These are phyloP conservation scores for Bimastos eiseni DNA, from an alignment of 2,888 invertebrate genomes.

Conservation along the genomic window DNA sequence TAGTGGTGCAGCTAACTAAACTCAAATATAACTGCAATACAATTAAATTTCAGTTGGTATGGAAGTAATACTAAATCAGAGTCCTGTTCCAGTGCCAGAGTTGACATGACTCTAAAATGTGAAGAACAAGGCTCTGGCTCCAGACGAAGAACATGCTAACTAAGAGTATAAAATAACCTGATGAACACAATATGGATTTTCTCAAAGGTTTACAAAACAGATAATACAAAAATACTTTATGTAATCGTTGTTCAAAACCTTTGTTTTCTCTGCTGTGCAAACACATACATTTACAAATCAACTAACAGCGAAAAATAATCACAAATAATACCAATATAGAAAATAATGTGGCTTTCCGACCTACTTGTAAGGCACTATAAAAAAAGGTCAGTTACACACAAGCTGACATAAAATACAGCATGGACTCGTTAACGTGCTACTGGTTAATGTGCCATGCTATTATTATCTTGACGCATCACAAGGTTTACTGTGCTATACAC, in stretches of 20 bases:
- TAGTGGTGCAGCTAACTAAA: background rate
- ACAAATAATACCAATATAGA: background rate
- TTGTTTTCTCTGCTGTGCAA: background rate
- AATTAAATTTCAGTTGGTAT: background rate
- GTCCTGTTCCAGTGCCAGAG: background rate
- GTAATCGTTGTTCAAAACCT: background rate
- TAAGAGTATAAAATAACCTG: background rate
- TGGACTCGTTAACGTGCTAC: no score
- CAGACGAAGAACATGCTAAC: background rate
- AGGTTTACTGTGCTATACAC: no score
- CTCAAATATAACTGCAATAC: background rate
- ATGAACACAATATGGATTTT: background rate
- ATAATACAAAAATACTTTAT: background rate
- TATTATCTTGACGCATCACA: no score
- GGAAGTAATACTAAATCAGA: background rate
- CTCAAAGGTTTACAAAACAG: background rate
- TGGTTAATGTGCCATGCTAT: no score
- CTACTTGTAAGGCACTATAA: background rate
- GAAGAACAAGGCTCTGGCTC: background rate
- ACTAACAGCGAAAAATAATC: background rate
- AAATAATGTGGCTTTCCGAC: background rate
- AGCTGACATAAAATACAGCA: background rate
- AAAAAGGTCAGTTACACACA: background rate
- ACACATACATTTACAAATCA: background rate
- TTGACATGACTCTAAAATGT: background rate